phyloP scores from a whole-genome alignment of 2,888 invertebrate species.

The Zaprionus lineosus region DNA sequence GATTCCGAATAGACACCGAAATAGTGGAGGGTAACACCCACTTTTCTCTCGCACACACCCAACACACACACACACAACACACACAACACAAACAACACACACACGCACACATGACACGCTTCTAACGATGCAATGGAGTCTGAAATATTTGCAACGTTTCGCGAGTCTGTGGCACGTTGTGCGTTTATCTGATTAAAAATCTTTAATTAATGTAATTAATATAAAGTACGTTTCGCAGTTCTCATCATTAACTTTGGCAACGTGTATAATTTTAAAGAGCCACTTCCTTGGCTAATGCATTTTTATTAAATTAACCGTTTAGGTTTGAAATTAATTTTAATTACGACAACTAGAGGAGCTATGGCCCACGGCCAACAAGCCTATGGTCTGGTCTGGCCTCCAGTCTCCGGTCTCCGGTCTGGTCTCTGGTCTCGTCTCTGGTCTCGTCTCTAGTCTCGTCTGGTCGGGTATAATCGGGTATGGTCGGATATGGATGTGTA shows the following conservation, averaged over 20 bases:
- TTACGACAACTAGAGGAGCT: constrained; percentile 38
- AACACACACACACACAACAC: too few species aligned
- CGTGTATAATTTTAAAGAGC: constrained; percentile 43
- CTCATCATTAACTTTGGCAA: constrained; percentile 36
- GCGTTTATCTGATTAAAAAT: constrained; percentile 45
- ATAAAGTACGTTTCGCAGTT: constrained; percentile 33
- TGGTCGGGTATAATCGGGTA: too few species aligned
- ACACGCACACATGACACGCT: too few species aligned
- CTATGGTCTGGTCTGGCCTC: not conserved
- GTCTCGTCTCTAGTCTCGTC: not conserved
- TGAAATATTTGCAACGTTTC: too few species aligned
- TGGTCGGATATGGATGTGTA: too few species aligned
- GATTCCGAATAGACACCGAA: too few species aligned
- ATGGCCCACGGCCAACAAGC: not conserved
- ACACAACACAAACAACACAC: too few species aligned
- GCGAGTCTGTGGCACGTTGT: constrained; percentile 8
- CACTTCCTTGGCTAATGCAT: constrained; percentile 50
- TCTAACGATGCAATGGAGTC: too few species aligned
- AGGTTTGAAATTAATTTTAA: constrained; percentile 70
- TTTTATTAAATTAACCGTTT: constrained; percentile 64
- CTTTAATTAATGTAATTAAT: constrained; percentile 56
- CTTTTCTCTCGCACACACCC: too few species aligned
- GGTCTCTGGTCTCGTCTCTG: not conserved
- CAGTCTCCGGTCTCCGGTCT: not conserved
- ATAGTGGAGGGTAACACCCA: too few species aligned